phyloP scores from a whole-genome alignment of 2,888 invertebrate genomes.

The Hoplodrina ambigua region DNA sequence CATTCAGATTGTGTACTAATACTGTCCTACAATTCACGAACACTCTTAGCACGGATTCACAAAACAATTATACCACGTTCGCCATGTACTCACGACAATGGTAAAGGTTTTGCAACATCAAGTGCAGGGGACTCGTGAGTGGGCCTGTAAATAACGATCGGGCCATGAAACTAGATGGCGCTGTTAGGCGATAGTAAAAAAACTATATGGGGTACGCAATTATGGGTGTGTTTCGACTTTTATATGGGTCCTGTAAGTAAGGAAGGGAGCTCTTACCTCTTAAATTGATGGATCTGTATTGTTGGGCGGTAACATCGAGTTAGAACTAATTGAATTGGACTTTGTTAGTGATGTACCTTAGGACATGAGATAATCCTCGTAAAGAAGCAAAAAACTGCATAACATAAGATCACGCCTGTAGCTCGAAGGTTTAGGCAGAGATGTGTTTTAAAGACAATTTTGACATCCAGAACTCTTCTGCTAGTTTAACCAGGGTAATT shows the following conservation, averaged over 20 bases:
- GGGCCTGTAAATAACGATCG: constrained; percentile 64
- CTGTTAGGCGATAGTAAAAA: constrained; percentile 32
- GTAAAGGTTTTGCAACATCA: constrained; percentile 74
- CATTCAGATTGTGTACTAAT: constrained; percentile 6
- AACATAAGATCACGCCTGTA: no score
- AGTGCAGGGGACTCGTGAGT: constrained; percentile 72
- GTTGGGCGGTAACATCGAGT: neutral
- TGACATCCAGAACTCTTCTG: no score
- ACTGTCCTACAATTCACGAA: constrained; percentile 44
- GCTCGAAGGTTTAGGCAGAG: no score
- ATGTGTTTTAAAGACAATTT: no score
- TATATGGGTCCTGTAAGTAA: constrained; percentile 7
- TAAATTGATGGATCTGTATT: neutral
- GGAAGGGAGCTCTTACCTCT: neutral
- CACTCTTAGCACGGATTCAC: constrained; percentile 57
- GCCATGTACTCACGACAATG: constrained; percentile 77
- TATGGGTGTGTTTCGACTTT: constrained; percentile 35
- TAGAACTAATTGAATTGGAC: neutral
- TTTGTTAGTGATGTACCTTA: neutral
- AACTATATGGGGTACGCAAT: constrained; percentile 20
- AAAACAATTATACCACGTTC: constrained; percentile 71
- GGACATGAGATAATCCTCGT: neutral
- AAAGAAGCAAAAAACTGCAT: no score
- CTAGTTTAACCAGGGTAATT: no score
- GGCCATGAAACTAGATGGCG: constrained; percentile 61